phyloP scores from a whole-genome alignment of 2,113 vertebrate genomes.

The Ptyas mucosa region DNA sequence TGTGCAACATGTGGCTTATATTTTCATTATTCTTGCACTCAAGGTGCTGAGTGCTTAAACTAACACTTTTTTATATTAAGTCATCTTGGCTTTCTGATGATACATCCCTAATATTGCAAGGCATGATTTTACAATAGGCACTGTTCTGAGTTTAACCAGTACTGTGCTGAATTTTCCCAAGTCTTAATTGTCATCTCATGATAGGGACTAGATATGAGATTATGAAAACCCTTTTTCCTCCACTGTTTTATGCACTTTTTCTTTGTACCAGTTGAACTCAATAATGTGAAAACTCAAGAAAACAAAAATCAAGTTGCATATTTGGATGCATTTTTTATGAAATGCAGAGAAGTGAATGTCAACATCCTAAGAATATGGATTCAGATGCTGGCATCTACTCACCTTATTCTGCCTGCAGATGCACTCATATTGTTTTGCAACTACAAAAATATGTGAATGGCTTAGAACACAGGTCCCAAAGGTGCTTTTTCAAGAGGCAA shows the following conservation, averaged over 20 bases:
- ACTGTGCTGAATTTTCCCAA: background rate
- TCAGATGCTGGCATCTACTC: background rate
- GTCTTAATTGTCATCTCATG: background rate
- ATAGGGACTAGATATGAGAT: background rate
- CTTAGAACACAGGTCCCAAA: background rate
- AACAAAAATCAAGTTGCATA: background rate
- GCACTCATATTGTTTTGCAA: background rate
- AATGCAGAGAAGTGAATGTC: background rate
- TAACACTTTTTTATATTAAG: constrained; percentile 19
- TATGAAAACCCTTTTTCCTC: background rate
- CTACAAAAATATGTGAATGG: background rate
- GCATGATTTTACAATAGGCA: background rate
- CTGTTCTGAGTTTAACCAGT: constrained; percentile 11
- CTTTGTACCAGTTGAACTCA: background rate
- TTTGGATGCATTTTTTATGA: background rate
- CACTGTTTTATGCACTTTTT: background rate
- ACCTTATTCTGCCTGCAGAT: background rate
- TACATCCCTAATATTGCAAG: accelerated
- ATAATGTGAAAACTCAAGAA: background rate
- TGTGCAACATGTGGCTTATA: background rate
- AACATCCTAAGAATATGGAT: background rate
- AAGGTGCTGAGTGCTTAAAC: constrained; percentile 18
- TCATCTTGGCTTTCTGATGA: constrained; percentile 13
- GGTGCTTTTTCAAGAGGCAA: no score
- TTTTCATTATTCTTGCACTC: constrained; percentile 27